phyloP scores from a whole-genome alignment of 2,797 vertebrate species.

The Centroberyx gerrardi region DNA sequence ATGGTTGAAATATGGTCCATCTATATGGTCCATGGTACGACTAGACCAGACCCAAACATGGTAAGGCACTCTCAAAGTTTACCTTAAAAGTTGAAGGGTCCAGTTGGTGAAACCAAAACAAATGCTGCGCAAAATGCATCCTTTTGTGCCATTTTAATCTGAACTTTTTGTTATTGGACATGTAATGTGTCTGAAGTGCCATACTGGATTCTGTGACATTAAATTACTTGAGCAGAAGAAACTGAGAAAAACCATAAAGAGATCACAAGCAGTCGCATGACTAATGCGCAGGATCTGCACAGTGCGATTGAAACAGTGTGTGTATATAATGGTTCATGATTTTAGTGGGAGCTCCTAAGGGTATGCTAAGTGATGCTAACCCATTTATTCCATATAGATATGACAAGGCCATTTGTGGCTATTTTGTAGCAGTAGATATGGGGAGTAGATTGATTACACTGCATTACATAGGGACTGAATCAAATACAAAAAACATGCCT shows the following conservation, averaged over 20 bases:
- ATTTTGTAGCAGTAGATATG: conserved; percentile 29
- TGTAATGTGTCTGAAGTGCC: background rate
- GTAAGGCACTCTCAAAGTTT: too few relatives aligned
- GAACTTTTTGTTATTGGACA: background rate
- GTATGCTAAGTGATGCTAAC: conserved; percentile 70
- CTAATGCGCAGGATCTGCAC: conserved; percentile 50
- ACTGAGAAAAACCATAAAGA: conserved; percentile 11
- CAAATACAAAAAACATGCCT: background rate
- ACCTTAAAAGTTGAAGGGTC: too few relatives aligned
- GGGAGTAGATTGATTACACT: conserved; percentile 22
- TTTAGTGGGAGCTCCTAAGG: conserved; percentile 59
- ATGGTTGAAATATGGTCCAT: too few relatives aligned
- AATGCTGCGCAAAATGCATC: background rate
- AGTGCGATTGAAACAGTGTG: conserved; percentile 41
- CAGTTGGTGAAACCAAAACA: too few relatives aligned
- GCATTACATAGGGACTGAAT: background rate
- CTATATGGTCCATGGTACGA: too few relatives aligned
- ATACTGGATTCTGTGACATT: conserved; percentile 27
- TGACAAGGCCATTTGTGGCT: conserved; percentile 62
- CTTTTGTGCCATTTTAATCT: background rate
- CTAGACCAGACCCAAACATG: too few relatives aligned
- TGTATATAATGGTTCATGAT: conserved; percentile 67
- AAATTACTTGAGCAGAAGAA: conserved; percentile 44
- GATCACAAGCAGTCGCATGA: conserved; percentile 44
- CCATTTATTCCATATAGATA: conserved; percentile 67